Evolutionary conservation across 1,140 invertebrate genomes (phyloP).

Genomic region (Cydia fagiglandana): DNA sequence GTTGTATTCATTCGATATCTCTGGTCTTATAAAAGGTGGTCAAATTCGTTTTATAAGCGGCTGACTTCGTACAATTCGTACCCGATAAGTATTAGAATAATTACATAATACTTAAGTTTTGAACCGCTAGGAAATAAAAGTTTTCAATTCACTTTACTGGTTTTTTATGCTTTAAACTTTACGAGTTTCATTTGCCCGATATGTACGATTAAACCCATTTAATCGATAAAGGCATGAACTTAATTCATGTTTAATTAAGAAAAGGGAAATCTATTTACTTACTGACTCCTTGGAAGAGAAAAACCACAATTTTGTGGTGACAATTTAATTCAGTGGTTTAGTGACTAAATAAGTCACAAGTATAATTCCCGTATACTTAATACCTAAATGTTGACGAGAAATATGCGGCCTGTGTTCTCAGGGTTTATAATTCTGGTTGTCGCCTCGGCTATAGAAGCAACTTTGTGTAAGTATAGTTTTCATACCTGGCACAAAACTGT

Average conservation of each 20-base stretch:
- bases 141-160: constrained; percentile 43
- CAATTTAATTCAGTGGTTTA: background rate
- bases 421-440: background rate
- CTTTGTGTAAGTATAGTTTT: background rate
- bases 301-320: background rate
- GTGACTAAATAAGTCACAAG: background rate
- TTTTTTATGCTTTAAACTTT: constrained; percentile 34
- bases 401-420: background rate
- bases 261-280: background rate
- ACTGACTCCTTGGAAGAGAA: background rate
- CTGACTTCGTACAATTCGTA: constrained; percentile 34
- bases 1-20: constrained; percentile 2
- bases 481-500: too few relatives aligned
- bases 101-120: constrained; percentile 49
- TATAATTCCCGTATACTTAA: background rate
- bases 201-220: background rate
- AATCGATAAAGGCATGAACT: background rate
- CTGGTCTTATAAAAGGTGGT: background rate
- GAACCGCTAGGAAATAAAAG: constrained; percentile 55
- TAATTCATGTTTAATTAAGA: background rate
- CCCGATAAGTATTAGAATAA: constrained; percentile 54
- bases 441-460: background rate
- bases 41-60: constrained; percentile 33
- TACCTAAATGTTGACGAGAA: background rate
- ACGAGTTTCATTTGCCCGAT: background rate